Percentiles rank a stretch among this genome's conserved stretches.
phyloP scores from a whole-genome alignment of 2,888 invertebrate genomes.

The Tipula helvola region DNA sequence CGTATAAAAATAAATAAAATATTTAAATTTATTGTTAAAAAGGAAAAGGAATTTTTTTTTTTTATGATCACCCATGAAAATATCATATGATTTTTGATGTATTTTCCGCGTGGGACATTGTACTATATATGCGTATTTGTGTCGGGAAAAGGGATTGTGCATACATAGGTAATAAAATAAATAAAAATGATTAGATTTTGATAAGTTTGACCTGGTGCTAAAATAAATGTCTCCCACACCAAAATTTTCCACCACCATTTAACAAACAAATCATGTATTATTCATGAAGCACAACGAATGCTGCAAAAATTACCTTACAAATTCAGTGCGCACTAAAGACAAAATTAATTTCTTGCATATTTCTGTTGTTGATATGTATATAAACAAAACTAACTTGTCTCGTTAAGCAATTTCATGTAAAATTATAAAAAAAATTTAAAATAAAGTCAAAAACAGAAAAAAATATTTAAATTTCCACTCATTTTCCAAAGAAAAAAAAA shows the following conservation, averaged over 20 bases:
- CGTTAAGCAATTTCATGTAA: conserved; percentile 5
- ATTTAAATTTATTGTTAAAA: background rate
- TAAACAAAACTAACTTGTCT: background rate
- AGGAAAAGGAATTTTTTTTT: background rate
- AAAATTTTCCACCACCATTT: background rate
- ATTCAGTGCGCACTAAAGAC: background rate
- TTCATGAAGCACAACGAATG: background rate
- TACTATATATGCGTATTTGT: background rate
- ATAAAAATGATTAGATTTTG: background rate
- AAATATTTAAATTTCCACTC: background rate
- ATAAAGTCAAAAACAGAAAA: background rate
- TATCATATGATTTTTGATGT: background rate
- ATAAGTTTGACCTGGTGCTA: background rate
- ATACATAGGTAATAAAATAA: background rate
- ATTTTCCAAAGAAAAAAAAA: background rate
- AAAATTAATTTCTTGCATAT: background rate
- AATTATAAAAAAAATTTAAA: background rate
- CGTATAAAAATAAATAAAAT: background rate
- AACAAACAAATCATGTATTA: background rate
- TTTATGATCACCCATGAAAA: background rate
- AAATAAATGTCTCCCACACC: background rate
- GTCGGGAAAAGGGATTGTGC: background rate
- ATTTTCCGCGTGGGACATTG: background rate
- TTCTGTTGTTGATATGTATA: background rate
- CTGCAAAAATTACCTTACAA: background rate